Percentiles rank a stretch among this genome's conserved stretches.
phyloP scores from a whole-genome alignment of 2,797 vertebrate genomes.

The Echiichthys vipera region DNA sequence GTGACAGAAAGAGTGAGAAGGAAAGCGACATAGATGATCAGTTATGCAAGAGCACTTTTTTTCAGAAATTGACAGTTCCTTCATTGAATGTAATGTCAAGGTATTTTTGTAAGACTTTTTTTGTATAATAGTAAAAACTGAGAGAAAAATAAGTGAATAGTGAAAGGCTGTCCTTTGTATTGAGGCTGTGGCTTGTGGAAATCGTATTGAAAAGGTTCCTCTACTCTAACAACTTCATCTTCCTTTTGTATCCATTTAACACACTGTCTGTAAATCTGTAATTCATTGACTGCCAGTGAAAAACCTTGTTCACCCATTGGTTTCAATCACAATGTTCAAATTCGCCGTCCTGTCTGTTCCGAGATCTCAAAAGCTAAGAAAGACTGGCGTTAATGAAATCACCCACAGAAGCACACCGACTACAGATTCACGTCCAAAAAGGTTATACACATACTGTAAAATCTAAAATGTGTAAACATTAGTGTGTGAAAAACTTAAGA shows the following conservation, averaged over 20 bases:
- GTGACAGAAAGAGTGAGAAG: slow-evolving; percentile 31
- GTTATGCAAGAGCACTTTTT: slow-evolving; percentile 82
- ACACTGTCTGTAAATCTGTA: slow-evolving; percentile 29
- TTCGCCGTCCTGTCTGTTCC: slow-evolving; percentile 56
- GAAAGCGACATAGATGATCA: slow-evolving; percentile 46
- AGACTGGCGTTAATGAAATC: slow-evolving; percentile 23
- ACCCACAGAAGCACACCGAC: slow-evolving; percentile 36
- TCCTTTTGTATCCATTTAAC: slow-evolving; percentile 64
- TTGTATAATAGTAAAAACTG: slow-evolving; percentile 71
- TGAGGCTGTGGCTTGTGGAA: slow-evolving; percentile 45
- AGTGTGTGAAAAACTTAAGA: slow-evolving; percentile 23
- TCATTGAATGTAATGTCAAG: slow-evolving; percentile 80
- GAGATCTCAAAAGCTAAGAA: slow-evolving; percentile 16
- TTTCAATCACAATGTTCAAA: slow-evolving; percentile 46
- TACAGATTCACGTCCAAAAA: slow-evolving; percentile 14
- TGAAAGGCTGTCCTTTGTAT: slow-evolving; percentile 44
- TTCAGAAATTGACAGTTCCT: slow-evolving; percentile 70
- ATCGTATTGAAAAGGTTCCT: slow-evolving; percentile 34
- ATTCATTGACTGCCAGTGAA: slow-evolving; percentile 45
- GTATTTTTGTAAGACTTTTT: slow-evolving; percentile 82
- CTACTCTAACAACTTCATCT: slow-evolving; percentile 55
- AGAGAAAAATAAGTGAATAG: slow-evolving; percentile 36
- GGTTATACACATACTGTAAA: slow-evolving; percentile 10
- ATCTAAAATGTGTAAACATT: slow-evolving; percentile 28
- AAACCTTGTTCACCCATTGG: slow-evolving; percentile 21